A percentile compares a stretch with the other conserved stretches of the same genome.
phyloP scores from a whole-genome alignment of 2,113 vertebrate genomes.

The Trogon surrucura region DNA sequence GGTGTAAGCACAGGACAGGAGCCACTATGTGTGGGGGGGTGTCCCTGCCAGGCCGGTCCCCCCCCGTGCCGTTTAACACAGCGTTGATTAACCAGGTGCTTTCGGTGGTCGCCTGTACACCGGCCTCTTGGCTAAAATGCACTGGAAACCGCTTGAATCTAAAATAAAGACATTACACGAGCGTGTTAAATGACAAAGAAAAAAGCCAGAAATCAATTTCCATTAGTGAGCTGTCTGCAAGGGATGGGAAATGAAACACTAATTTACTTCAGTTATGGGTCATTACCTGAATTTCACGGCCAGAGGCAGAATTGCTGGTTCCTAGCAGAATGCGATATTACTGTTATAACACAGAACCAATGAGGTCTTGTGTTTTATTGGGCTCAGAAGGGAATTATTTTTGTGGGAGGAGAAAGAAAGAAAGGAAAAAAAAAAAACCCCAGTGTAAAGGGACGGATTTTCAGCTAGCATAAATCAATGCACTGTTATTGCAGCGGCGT shows the following conservation, averaged over 20 bases:
- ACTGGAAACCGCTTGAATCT: background rate
- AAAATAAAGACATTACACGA: background rate
- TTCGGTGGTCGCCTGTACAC: background rate
- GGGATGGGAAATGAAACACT: constrained; percentile 36
- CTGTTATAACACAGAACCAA: background rate
- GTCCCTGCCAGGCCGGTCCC: background rate
- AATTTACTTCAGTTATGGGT: constrained; percentile 55
- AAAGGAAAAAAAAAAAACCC: background rate
- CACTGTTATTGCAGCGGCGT: background rate
- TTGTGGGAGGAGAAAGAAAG: background rate
- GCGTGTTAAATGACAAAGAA: background rate
- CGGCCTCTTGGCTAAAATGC: background rate
- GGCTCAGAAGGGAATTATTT: background rate
- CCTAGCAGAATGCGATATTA: background rate
- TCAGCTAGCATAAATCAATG: background rate
- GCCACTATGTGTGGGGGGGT: rapidly evolving
- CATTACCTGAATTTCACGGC: constrained; percentile 59
- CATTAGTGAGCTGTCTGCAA: constrained; percentile 35
- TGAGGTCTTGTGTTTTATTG: background rate
- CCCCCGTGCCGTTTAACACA: background rate
- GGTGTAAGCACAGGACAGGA: background rate
- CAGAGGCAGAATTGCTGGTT: constrained; percentile 1
- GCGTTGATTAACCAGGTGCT: background rate
- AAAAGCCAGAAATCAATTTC: constrained; percentile 53
- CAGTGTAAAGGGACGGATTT: background rate